Conservation (phyloP, 64 coral and sea anemone genomes). For the Catalaphyllia jardinei region DNA sequence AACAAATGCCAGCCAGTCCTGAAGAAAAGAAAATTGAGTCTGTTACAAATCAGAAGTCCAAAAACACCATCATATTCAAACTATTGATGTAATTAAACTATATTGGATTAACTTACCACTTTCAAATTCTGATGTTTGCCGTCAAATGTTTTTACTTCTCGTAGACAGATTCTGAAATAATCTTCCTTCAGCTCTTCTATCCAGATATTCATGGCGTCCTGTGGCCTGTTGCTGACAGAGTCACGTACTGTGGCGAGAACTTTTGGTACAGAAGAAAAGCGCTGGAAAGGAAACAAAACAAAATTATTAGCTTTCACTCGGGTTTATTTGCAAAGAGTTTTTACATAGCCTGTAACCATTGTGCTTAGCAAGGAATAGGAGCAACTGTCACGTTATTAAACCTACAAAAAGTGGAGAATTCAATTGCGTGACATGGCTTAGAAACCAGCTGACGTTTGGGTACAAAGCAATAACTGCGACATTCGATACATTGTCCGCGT, state of each 20-base stretch:
- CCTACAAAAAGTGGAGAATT: neutral
- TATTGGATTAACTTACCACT: neutral
- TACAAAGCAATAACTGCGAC: too few relatives aligned
- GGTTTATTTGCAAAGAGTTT: neutral
- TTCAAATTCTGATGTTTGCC: constrained; percentile 13
- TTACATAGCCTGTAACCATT: too few relatives aligned
- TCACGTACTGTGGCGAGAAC: constrained; percentile 53
- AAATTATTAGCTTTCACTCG: neutral
- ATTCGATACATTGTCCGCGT: too few relatives aligned
- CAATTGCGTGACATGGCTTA: neutral
- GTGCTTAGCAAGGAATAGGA: too few relatives aligned
- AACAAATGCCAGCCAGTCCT: constrained; percentile 18
- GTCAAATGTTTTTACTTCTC: constrained; percentile 23
- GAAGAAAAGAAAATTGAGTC: neutral
- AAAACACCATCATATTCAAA: neutral
- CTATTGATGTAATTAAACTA: constrained; percentile 7
- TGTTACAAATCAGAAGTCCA: neutral
- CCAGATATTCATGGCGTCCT: constrained; percentile 40
- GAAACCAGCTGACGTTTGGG: neutral
- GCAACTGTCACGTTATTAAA: too few relatives aligned
- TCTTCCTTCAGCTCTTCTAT: neutral
- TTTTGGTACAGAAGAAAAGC: constrained; percentile 41
- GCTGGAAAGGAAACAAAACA: neutral
- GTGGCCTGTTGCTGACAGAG: constrained; percentile 3
- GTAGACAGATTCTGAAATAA: neutral